phyloP scores from a whole-genome alignment of 2,888 invertebrate genomes.

The Nymphalis c-album region DNA sequence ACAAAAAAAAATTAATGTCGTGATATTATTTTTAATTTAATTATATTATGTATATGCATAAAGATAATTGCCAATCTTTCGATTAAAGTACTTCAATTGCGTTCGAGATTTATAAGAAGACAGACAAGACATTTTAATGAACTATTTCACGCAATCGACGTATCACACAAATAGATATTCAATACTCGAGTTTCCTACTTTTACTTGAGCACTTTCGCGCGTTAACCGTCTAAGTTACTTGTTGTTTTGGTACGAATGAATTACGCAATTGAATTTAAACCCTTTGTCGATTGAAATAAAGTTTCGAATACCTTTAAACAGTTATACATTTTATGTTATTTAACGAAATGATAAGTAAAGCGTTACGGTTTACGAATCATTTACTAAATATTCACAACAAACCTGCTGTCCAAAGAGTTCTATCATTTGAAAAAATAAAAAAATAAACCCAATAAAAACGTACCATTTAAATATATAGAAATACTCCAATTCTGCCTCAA shows the following conservation, averaged over 20 bases:
- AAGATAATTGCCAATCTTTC: too few relatives aligned
- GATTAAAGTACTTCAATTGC: neutral
- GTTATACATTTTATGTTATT: constrained; percentile 1
- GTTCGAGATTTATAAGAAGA: neutral
- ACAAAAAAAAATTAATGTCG: constrained; percentile 25
- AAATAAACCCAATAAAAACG: neutral
- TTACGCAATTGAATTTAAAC: constrained; percentile 13
- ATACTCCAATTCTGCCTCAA: neutral
- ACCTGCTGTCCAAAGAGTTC: neutral
- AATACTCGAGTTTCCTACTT: constrained; percentile 43
- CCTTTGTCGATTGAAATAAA: neutral
- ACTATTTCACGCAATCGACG: constrained; percentile 17
- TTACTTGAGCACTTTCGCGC: constrained; percentile 48
- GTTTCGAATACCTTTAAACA: neutral
- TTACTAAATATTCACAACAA: neutral
- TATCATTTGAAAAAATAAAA: neutral
- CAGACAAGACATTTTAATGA: constrained; percentile 11
- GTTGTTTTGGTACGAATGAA: constrained; percentile 1
- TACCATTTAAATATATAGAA: constrained; percentile 2
- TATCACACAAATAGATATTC: constrained; percentile 17
- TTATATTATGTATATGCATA: too few relatives aligned
- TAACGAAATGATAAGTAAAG: neutral
- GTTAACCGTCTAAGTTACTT: constrained; percentile 12
- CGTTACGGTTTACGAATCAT: neutral
- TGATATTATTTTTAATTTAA: neutral